Evolutionary conservation across 2,797 vertebrate genomes (phyloP).

Genomic region (Lacerta bilineata): DNA sequence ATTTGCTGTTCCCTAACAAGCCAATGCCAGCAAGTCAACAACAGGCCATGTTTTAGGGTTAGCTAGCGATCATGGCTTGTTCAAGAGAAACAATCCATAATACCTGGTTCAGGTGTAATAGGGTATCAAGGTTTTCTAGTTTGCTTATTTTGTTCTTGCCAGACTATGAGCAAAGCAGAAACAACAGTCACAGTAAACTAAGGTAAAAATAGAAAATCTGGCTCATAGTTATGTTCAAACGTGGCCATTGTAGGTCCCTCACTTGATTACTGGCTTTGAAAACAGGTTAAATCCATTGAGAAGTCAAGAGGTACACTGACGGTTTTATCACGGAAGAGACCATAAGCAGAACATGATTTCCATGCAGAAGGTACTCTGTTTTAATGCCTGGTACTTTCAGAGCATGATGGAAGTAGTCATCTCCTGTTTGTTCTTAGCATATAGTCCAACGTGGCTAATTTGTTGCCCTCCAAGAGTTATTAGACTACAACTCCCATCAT

Average conservation of each 20-base stretch:
- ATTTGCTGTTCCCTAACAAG: too few species aligned
- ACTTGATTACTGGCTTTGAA: neutral
- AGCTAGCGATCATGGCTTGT: neutral
- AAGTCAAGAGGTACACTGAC: neutral
- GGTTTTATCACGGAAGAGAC: neutral
- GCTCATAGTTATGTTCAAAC: neutral
- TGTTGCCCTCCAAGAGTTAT: neutral
- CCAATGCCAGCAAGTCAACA: neutral
- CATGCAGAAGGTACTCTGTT: neutral
- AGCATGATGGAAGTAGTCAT: neutral
- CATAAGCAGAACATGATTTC: neutral
- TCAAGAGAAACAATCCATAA: neutral
- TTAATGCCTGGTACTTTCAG: neutral
- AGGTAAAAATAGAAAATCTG: neutral
- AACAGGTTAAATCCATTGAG: neutral
- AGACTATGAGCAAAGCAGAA: neutral
- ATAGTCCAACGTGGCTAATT: neutral
- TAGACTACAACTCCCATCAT: neutral
- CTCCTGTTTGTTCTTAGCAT: neutral
- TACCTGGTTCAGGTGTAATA: neutral
- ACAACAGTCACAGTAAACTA: neutral
- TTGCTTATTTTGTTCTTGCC: neutral
- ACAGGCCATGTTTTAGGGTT: neutral
- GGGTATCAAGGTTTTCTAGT: neutral
- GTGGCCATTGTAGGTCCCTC: neutral